These are phyloP conservation scores for Speoplatyrhinus poulsoni DNA, from an alignment of 2,113 vertebrate species.

Conservation along the genomic window DNA sequence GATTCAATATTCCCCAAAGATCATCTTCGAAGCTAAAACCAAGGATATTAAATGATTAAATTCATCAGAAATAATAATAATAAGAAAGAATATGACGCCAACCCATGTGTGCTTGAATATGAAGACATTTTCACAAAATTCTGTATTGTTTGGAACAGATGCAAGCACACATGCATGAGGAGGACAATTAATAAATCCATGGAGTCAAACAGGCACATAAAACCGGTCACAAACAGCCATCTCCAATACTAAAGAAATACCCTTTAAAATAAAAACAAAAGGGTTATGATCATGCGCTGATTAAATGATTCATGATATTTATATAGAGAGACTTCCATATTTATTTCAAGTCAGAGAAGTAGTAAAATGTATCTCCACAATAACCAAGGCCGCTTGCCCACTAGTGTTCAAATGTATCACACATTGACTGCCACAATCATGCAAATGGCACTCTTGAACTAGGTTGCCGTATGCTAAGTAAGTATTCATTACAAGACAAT, in stretches of 20 bases:
- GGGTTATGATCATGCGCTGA: not conserved
- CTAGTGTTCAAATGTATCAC: constrained; percentile 48
- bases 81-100: constrained; percentile 56
- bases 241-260: constrained; percentile 84
- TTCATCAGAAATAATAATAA: constrained; percentile 73
- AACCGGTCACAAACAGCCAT: constrained; percentile 6
- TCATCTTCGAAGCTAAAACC: constrained; percentile 77
- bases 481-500: not conserved
- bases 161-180: too few species aligned
- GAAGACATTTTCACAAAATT: constrained; percentile 12
- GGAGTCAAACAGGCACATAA: constrained; percentile 16
- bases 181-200: constrained; percentile 26
- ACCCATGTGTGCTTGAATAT: constrained; percentile 30
- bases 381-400: constrained; percentile 48
- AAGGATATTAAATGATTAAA: constrained; percentile 77
- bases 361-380: constrained; percentile 53
- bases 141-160: not conserved
- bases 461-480: constrained; percentile 23
- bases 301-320: not conserved
- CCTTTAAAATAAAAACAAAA: constrained; percentile 74
- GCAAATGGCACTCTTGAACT: constrained; percentile 43
- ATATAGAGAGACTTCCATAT: constrained; percentile 28
- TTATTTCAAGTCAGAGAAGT: constrained; percentile 40
- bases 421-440: constrained; percentile 25
- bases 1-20: constrained; percentile 79